Conservation (phyloP, 1,140 invertebrate species). For the Chlorops oryzae region DNA sequence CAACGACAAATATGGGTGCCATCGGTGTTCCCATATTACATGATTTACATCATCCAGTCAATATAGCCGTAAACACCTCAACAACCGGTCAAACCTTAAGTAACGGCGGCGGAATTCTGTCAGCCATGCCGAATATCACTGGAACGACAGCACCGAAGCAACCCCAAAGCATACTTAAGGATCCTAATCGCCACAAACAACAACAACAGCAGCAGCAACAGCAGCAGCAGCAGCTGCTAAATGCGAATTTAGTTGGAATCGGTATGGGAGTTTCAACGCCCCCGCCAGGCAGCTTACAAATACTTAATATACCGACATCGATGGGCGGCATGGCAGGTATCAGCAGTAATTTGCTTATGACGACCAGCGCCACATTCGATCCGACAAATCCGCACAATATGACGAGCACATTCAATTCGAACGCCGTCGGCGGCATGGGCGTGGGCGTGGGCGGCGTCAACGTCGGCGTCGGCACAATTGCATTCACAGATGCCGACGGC, state of each 20-base stretch:
- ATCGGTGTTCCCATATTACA: constrained; percentile 34
- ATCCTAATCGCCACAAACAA: constrained; percentile 54
- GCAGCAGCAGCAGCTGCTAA: constrained; percentile 22
- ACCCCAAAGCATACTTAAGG: constrained; percentile 57
- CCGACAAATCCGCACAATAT: constrained; percentile 30
- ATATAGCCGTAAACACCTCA: constrained; percentile 29
- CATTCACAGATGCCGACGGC: constrained; percentile 45
- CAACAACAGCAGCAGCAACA: constrained; percentile 46
- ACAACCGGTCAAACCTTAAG: constrained; percentile 37
- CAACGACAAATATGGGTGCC: constrained; percentile 17
- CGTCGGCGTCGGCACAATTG: constrained; percentile 26
- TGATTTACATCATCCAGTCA: constrained; percentile 43
- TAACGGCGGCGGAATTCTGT: constrained; percentile 40
- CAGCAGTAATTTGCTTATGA: constrained; percentile 43
- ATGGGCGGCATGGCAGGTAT: constrained; percentile 20
- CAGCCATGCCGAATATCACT: constrained; percentile 22
- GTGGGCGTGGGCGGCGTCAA: no score
- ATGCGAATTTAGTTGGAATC: constrained; percentile 34
- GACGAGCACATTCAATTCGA: constrained; percentile 41
- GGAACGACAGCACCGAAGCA: constrained; percentile 47
- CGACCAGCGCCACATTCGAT: constrained; percentile 38
- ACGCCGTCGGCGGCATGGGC: constrained; percentile 16
- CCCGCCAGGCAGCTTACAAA: constrained; percentile 38
- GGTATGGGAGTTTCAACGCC: constrained; percentile 20
- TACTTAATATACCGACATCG: constrained; percentile 38